These are phyloP conservation scores for Sarcophaga variegata DNA, from an alignment of 2,888 invertebrate species.

Conservation along the genomic window DNA sequence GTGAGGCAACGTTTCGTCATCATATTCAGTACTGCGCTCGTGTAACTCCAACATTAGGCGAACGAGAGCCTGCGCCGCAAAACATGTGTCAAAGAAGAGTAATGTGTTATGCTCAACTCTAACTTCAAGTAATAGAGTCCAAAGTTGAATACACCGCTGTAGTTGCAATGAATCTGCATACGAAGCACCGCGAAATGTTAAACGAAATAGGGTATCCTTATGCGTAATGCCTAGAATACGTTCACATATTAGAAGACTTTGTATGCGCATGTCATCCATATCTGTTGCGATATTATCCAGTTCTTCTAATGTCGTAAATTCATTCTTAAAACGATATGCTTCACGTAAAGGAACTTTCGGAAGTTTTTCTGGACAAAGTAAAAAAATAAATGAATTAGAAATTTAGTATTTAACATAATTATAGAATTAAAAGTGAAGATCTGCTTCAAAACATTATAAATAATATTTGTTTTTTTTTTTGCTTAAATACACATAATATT, in stretches of 20 bases:
- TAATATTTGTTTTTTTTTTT: no score
- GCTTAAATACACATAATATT: no score
- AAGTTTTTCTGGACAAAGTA: constrained; percentile 81
- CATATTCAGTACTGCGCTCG: constrained; percentile 82
- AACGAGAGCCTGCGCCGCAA: constrained; percentile 92
- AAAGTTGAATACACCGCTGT: constrained; percentile 93
- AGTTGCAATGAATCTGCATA: constrained; percentile 89
- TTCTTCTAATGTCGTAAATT: constrained; percentile 89
- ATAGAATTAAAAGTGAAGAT: neutral
- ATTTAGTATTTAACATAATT: neutral
- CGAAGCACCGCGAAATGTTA: constrained; percentile 89
- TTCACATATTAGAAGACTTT: constrained; percentile 93
- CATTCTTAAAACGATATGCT: constrained; percentile 87
- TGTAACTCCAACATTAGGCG: constrained; percentile 90
- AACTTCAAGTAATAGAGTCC: constrained; percentile 91
- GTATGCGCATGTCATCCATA: constrained; percentile 92
- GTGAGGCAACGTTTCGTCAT: constrained; percentile 83
- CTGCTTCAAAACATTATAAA: no score
- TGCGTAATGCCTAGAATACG: constrained; percentile 92
- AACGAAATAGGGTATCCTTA: constrained; percentile 92
- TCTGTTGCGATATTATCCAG: constrained; percentile 89
- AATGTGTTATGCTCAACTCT: constrained; percentile 90
- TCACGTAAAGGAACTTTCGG: constrained; percentile 84
- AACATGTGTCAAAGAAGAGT: constrained; percentile 90
- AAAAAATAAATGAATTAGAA: neutral